Evolutionary conservation across 2,888 invertebrate species (phyloP).

Genomic region (Drosophila nigritarsus): DNA sequence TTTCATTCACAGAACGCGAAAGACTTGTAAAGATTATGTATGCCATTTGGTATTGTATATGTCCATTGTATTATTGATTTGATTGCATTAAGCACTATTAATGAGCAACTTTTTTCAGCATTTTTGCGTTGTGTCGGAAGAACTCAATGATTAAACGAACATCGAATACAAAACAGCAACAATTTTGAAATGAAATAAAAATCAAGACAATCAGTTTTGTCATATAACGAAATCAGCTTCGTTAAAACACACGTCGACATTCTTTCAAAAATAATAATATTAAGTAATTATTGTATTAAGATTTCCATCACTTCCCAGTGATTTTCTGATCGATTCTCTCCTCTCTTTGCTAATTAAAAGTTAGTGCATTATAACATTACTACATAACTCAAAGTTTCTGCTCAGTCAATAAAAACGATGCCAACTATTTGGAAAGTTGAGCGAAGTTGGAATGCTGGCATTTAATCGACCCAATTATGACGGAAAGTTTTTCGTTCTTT

Average conservation of each 20-base stretch:
- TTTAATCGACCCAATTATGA: constrained; percentile 77
- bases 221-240: neutral
- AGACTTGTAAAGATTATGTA: neutral
- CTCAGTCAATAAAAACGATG: constrained; percentile 67
- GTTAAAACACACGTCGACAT: neutral
- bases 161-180: neutral
- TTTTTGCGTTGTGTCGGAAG: neutral
- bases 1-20: neutral
- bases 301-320: neutral
- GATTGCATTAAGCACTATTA: neutral
- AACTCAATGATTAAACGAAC: neutral
- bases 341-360: constrained; percentile 48
- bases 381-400: constrained; percentile 24
- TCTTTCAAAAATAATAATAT: neutral
- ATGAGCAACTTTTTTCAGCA: neutral
- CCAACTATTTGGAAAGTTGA: constrained; percentile 69
- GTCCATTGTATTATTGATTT: constrained; percentile 18
- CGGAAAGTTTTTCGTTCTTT: constrained; percentile 40
- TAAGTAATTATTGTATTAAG: neutral
- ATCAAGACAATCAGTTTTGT: neutral
- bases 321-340: constrained; percentile 3
- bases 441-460: constrained; percentile 49
- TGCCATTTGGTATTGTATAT: neutral
- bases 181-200: neutral
- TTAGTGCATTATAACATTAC: constrained; percentile 18